Base-by-base conservation (phyloP, 2,797 vertebrate species). In the Diplodus sargus region DNA sequence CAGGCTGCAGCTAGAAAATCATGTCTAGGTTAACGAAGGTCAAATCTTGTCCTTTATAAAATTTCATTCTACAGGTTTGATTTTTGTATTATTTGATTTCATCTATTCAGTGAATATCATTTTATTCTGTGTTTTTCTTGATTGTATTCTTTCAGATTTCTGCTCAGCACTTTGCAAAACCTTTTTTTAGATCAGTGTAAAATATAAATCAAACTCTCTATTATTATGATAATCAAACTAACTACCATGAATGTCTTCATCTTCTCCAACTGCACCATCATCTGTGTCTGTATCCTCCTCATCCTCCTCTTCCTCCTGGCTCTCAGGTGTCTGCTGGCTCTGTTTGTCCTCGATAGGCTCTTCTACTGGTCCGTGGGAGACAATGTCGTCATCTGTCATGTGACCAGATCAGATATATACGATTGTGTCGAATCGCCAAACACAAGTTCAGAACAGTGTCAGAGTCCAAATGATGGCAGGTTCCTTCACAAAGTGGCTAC, bases 211-310 rank as follows among this genome's bases (percentile, higher is more conserved):
- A 70, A 64, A 28, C 14, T 42, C 47, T 75, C 62, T 60, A 5
- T 71, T 66, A 73, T 74, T 72, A 79, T 70, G 51, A 80, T 81
- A 79, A 86, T 83, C 18, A 86, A 84, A 80, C 86, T 76, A 84
- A 83, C 92, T 93, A 92, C 90, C 93, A 90, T 92, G 72, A 51
- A 39, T 17, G 68, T 90, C 86, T 87, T 83, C 81, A 67, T 91
- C 90, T 85, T 81, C 85, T 66, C 89, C 91, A 81, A 87, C 88
- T 73, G 89, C 89, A 85, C 88, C 91, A 57, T 92, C 92, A 87
- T 93, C 91, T 0, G 92, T 93, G 82, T 94, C 92, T 75, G 92
- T 92, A 75, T 93, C 92, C 47, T 86, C 84, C 39, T 93, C 88
- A 13, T 91, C 91, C 59, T 92, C 89, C 7, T 91, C 91, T 52